Evolutionary conservation across 92 coral and sea anemone genomes (phyloP).

Genomic region (Phenganax subtilis): DNA sequence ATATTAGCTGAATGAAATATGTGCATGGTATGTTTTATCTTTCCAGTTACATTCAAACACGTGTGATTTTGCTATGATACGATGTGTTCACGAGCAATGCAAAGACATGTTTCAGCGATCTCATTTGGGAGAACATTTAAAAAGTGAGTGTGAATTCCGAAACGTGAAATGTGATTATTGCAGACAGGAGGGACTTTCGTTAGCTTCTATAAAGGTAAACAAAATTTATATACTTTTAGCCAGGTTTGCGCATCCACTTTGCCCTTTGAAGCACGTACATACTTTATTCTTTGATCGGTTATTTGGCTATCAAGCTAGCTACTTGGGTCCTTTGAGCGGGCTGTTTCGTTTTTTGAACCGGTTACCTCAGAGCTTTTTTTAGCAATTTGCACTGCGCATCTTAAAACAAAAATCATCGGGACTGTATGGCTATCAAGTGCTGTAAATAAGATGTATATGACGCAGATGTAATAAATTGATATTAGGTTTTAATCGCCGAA

Average conservation of each 20-base stretch:
- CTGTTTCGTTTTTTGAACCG: too few relatives aligned
- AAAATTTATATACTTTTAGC: neutral
- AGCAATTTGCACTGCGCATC: too few relatives aligned
- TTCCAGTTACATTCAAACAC: neutral
- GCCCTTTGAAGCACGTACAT: too few relatives aligned
- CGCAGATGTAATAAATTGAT: neutral
- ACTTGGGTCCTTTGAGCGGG: too few relatives aligned
- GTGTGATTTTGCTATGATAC: slow-evolving; percentile 8
- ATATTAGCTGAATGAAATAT: too few relatives aligned
- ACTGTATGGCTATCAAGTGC: too few relatives aligned
- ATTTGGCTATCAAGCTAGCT: too few relatives aligned
- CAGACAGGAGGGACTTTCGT: neutral
- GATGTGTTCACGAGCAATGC: slow-evolving; percentile 13
- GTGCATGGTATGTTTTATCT: too few relatives aligned
- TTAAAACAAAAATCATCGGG: too few relatives aligned
- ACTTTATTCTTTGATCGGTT: too few relatives aligned
- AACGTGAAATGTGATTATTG: slow-evolving; percentile 8
- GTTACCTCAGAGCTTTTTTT: too few relatives aligned
- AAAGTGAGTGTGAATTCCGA: slow-evolving; percentile 12
- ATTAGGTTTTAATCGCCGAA: neutral
- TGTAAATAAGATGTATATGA: neutral
- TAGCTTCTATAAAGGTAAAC: slow-evolving; percentile 16
- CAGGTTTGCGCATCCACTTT: too few relatives aligned
- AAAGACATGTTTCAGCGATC: slow-evolving; percentile 1
- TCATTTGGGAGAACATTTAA: slow-evolving; percentile 9